Evolutionary conservation across 2,797 vertebrate species (phyloP).

Genomic region (Orientallactaga sibirica): DNA sequence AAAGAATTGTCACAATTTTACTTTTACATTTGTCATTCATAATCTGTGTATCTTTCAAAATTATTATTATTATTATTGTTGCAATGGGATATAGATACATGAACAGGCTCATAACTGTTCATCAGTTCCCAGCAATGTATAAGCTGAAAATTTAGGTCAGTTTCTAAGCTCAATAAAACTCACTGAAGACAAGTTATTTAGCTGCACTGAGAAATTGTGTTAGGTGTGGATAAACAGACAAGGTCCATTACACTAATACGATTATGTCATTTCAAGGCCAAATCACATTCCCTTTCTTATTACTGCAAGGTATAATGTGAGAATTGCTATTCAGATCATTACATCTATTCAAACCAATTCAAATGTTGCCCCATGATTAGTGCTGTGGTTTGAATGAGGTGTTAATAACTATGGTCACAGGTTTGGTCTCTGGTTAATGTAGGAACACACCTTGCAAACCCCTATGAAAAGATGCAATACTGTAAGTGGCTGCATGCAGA

Average conservation of each 20-base stretch:
- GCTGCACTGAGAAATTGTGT: neutral
- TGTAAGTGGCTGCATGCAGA: neutral
- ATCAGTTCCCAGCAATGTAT: neutral
- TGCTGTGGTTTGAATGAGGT: neutral
- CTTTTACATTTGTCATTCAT: neutral
- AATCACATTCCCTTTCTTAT: slow-evolving; percentile 16
- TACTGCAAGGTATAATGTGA: neutral
- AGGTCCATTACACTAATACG: neutral
- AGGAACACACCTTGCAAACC: neutral
- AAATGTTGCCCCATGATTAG: neutral
- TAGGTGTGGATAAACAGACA: slow-evolving; percentile 46
- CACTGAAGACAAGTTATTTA: slow-evolving; percentile 55
- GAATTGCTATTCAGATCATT: slow-evolving; percentile 24
- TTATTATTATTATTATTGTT: too few species aligned
- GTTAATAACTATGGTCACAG: slow-evolving; percentile 18
- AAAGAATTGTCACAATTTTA: neutral
- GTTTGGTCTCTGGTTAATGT: slow-evolving; percentile 8
- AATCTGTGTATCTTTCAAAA: neutral
- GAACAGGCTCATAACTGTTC: neutral
- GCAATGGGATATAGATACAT: neutral
- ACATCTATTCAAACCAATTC: slow-evolving; percentile 7
- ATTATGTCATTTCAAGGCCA: slow-evolving; percentile 36
- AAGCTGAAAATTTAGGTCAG: neutral
- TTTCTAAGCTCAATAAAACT: slow-evolving; percentile 34
- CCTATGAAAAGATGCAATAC: neutral